Conservation (phyloP, 2,113 vertebrate genomes). For the Datnioides undecimradiatus region DNA sequence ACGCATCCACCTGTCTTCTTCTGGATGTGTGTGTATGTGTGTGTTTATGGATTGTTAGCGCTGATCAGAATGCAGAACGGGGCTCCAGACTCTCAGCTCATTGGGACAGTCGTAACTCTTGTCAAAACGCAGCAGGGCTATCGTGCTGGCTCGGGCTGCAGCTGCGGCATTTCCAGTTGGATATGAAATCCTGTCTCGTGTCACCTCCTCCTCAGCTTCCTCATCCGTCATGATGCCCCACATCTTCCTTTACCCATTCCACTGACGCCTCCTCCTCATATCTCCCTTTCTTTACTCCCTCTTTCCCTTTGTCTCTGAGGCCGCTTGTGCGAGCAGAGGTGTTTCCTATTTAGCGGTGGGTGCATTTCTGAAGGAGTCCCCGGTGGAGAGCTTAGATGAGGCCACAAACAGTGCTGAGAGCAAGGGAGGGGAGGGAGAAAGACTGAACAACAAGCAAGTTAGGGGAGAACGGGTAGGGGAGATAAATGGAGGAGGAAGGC, state of each 20-base stretch:
- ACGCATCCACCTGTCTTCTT: neutral
- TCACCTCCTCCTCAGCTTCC: neutral
- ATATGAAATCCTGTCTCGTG: slow-evolving; percentile 27
- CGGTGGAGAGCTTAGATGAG: slow-evolving; percentile 49
- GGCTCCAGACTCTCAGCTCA: slow-evolving; percentile 13
- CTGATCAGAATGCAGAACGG: slow-evolving; percentile 40
- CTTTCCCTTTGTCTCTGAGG: neutral
- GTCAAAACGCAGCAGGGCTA: slow-evolving; percentile 40
- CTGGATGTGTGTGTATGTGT: slow-evolving; percentile 17
- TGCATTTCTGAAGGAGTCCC: slow-evolving; percentile 51
- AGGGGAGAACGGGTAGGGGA: neutral
- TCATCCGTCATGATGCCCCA: slow-evolving; percentile 10
- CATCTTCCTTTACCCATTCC: slow-evolving; percentile 2
- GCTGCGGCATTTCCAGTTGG: slow-evolving; percentile 24
- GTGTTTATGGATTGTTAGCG: slow-evolving; percentile 37
- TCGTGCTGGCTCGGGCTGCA: slow-evolving; percentile 25
- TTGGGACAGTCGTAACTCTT: slow-evolving; percentile 39
- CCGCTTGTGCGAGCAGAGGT: slow-evolving; percentile 60
- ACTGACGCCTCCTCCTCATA: neutral
- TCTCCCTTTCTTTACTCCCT: neutral
- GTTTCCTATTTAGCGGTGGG: slow-evolving; percentile 59
- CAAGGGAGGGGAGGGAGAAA: neutral
- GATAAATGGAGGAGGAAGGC: neutral
- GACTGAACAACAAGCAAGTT: neutral
- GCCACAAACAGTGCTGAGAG: slow-evolving; percentile 34